Base-by-base conservation (phyloP, 2,797 vertebrate species). In the Falco columbarius region DNA sequence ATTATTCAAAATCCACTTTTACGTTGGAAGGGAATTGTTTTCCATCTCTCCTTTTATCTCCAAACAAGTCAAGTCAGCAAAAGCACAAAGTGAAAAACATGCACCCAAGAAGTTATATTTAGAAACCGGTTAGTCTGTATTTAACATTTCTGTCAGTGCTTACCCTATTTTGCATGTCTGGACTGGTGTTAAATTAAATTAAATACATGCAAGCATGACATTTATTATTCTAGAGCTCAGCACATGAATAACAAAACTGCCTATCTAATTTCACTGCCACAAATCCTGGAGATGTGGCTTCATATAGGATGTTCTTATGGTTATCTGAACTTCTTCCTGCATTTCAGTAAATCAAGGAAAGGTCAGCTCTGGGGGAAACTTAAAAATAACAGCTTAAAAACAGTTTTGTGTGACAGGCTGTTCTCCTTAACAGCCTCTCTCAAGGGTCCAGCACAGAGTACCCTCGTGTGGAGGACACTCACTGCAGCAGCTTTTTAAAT, bases 121-220 rank as follows among this genome's bases (percentile, higher is more conserved):
- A 98, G 97, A 95, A 93, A 74, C 81, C 72, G 71, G 88, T 96
- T 97, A 88, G 89, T 92, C 95, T 27, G 11, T 96, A 93, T 96
- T 97, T 97, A 95, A 92, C 95, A 98, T 98, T 97, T 97, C 94
- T 98, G 63, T 88, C 92, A 89, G 90, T 92, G 82, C 95, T 97
- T 96, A 95, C 71, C 52, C 93, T 96, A 81, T 96, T 98, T 97
- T 95, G 96, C 97, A 94, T 97, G 97, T 97, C 96, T 96, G 95
- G 92, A 85, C 97, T 96, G 89, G 94, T 95, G 96, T 96, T 96
- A 96, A 96, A 96, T 96, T 95, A 97, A 97, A 97, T 97, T 89
- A 95, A 97, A 95, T 94, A 94, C 96, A 91, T 72, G 90, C 90
- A 95, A 96, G 95, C 95, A 90, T 97, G 95, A 95, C 92, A 93